phyloP scores from a whole-genome alignment of 2,797 vertebrate genomes.

The Pristis pectinata region DNA sequence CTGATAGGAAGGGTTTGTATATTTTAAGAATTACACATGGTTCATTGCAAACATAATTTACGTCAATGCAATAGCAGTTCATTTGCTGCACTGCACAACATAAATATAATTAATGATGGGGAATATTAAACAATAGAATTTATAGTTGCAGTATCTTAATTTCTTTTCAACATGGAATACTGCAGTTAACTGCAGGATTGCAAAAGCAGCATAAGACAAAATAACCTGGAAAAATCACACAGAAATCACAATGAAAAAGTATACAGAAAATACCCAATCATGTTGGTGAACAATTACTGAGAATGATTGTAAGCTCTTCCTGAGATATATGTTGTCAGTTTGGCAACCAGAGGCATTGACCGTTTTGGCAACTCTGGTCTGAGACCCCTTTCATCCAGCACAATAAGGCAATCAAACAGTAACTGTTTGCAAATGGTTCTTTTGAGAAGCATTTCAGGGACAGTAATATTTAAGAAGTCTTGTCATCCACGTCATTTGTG shows the following conservation, averaged over 20 bases:
- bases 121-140: neutral
- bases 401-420: conserved; percentile 18
- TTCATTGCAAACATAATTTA: conserved; percentile 4
- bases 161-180: no score
- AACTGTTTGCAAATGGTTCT: neutral
- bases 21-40: neutral
- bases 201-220: no score
- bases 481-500: neutral
- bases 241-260: neutral
- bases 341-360: neutral
- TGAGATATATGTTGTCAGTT: conserved; percentile 13
- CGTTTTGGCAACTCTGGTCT: neutral
- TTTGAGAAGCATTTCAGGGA: neutral
- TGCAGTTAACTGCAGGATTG: neutral
- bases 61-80: neutral
- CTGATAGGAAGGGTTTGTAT: neutral
- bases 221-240: neutral
- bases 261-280: neutral
- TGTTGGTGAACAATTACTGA: neutral
- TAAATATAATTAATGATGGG: neutral
- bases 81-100: neutral
- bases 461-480: neutral
- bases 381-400: neutral
- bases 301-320: conserved; percentile 24
- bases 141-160: neutral